These are phyloP conservation scores for Belgica antarctica DNA, from an alignment of 2,888 invertebrate species.

Conservation along the genomic window DNA sequence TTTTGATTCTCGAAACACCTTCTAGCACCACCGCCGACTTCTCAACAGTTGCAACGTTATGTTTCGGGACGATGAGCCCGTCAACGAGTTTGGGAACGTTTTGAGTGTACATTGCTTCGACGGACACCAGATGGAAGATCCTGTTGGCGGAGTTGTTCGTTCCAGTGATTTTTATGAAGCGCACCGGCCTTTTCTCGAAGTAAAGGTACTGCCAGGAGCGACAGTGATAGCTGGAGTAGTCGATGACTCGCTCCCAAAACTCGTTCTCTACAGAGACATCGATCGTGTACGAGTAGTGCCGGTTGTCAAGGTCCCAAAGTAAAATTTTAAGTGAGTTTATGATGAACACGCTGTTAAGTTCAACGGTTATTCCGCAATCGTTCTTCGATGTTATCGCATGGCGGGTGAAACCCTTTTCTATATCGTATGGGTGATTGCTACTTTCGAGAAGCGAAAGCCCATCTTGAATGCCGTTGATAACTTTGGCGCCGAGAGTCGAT, in stretches of 20 bases:
- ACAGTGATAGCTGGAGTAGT: conserved; percentile 88
- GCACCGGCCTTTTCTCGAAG: conserved; percentile 85
- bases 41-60: conserved; percentile 89
- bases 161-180: conserved; percentile 69
- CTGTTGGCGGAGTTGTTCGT: conserved; percentile 94
- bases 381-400: conserved; percentile 77
- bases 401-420: conserved; percentile 82
- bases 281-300: conserved; percentile 62
- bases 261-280: conserved; percentile 93
- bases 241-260: conserved; percentile 91
- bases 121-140: conserved; percentile 88
- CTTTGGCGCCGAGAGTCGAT: conserved; percentile 75
- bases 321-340: conserved; percentile 90
- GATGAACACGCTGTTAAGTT: conserved; percentile 79
- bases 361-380: conserved; percentile 77
- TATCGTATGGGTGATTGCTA: conserved; percentile 80
- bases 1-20: conserved; percentile 90
- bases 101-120: conserved; percentile 84
- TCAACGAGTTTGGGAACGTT: conserved; percentile 71
- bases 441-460: conserved; percentile 85
- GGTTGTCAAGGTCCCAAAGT: conserved; percentile 90
- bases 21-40: conserved; percentile 92
- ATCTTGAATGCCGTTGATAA: conserved; percentile 83
- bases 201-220: conserved; percentile 96
- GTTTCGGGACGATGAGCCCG: conserved; percentile 75